phyloP scores from a whole-genome alignment of 2,888 invertebrate genomes.

The Eretmocerus hayati region DNA sequence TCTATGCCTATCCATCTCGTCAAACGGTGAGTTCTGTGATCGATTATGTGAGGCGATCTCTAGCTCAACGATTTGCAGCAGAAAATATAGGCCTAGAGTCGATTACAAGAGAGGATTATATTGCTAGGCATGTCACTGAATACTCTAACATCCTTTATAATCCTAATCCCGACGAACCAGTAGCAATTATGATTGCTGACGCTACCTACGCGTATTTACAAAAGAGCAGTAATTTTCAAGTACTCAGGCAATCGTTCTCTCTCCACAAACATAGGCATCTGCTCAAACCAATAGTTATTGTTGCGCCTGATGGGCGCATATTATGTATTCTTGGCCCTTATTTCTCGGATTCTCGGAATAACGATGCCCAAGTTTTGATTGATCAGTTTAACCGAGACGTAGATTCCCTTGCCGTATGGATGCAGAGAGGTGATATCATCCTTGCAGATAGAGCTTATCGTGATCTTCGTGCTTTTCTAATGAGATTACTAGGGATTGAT shows the following conservation, averaged over 20 bases:
- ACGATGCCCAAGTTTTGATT: neutral
- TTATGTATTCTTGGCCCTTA: constrained; percentile 14
- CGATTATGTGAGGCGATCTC: constrained; percentile 8
- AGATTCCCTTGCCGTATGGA: constrained; percentile 5
- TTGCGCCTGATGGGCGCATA: constrained; percentile 17
- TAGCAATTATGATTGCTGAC: constrained; percentile 10
- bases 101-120: constrained; percentile 16
- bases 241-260: constrained; percentile 10
- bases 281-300: constrained; percentile 18
- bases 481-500: constrained; percentile 2
- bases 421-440: neutral
- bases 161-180: neutral
- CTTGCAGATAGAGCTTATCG: constrained; percentile 10
- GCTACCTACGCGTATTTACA: constrained; percentile 16
- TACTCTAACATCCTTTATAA: constrained; percentile 12
- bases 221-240: constrained; percentile 16
- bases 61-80: constrained; percentile 18
- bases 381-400: neutral
- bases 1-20: constrained; percentile 6
- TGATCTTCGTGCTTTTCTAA: constrained; percentile 10
- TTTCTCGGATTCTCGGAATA: constrained; percentile 9
- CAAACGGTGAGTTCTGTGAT: constrained; percentile 4
- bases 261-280: constrained; percentile 20
- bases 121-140: constrained; percentile 13
- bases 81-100: constrained; percentile 20